Percentiles rank a stretch among this genome's conserved stretches.
phyloP scores from a whole-genome alignment of 2,888 invertebrate species.

The Orchesella flavescens region DNA sequence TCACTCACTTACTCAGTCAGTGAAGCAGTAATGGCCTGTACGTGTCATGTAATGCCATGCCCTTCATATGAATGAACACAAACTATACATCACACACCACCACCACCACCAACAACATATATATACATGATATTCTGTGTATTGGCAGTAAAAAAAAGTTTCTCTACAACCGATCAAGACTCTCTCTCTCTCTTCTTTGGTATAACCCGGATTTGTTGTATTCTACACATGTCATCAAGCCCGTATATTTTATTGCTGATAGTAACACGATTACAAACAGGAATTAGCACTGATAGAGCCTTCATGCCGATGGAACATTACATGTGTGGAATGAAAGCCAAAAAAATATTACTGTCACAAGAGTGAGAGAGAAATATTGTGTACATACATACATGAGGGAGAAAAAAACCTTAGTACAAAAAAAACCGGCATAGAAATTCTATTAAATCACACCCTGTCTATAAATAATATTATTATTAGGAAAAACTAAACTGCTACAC shows the following conservation, averaged over 20 bases:
- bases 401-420: not conserved
- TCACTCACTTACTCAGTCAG: conserved; percentile 62
- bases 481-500: not conserved
- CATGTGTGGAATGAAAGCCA: conserved; percentile 23
- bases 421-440: conserved; percentile 40
- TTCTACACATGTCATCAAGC: conserved; percentile 55
- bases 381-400: not conserved
- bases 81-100: conserved; percentile 58
- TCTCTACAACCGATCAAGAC: not conserved
- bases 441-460: conserved; percentile 63
- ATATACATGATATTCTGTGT: not conserved
- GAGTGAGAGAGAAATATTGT: not conserved
- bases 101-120: not conserved
- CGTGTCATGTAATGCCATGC: conserved; percentile 66
- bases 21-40: conserved; percentile 66
- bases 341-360: conserved; percentile 20
- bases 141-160: not conserved
- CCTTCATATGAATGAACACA: conserved; percentile 66
- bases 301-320: conserved; percentile 34
- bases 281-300: conserved; percentile 62
- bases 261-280: conserved; percentile 63
- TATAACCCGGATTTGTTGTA: not conserved
- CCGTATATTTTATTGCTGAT: conserved; percentile 64
- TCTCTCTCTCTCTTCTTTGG: not conserved
- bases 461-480: conserved; percentile 59